Evolutionary conservation across 2,797 vertebrate species (phyloP).

Genomic region (Loris lydekkerianus): DNA sequence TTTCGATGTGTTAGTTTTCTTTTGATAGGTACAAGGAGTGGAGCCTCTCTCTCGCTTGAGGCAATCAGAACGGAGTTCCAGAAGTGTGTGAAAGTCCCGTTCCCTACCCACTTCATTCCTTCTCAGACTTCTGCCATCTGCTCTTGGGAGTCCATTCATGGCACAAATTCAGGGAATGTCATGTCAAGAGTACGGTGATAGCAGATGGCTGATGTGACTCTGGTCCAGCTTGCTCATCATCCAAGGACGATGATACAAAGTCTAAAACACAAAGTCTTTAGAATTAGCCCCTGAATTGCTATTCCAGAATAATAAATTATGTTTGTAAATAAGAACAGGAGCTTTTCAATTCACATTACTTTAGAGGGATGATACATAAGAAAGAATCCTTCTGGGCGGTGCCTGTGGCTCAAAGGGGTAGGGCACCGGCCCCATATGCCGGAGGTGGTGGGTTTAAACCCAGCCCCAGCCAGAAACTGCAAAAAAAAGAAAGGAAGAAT

Average conservation of each 20-base stretch:
- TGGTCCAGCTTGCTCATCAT: not conserved
- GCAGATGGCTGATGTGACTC: not conserved
- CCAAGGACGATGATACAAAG: not conserved
- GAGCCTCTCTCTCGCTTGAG: not conserved
- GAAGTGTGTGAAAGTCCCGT: not conserved
- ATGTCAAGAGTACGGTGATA: not conserved
- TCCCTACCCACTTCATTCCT: not conserved
- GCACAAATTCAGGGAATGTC: not conserved
- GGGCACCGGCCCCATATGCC: no score
- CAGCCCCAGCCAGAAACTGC: no score
- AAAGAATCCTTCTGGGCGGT: not conserved
- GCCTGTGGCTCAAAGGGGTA: no score
- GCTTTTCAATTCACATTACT: not conserved
- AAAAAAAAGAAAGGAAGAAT: no score
- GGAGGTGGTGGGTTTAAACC: no score
- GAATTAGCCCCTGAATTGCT: not conserved
- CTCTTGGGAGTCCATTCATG: not conserved
- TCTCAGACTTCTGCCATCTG: not conserved
- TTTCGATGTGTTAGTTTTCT: not conserved
- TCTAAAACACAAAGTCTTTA: not conserved
- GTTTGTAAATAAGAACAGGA: not conserved
- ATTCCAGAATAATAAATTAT: not conserved
- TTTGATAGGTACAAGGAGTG: not conserved
- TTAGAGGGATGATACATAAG: not conserved
- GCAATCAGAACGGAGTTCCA: not conserved